phyloP scores from a whole-genome alignment of 1,140 invertebrate genomes.

The Calliopsis andreniformis region DNA sequence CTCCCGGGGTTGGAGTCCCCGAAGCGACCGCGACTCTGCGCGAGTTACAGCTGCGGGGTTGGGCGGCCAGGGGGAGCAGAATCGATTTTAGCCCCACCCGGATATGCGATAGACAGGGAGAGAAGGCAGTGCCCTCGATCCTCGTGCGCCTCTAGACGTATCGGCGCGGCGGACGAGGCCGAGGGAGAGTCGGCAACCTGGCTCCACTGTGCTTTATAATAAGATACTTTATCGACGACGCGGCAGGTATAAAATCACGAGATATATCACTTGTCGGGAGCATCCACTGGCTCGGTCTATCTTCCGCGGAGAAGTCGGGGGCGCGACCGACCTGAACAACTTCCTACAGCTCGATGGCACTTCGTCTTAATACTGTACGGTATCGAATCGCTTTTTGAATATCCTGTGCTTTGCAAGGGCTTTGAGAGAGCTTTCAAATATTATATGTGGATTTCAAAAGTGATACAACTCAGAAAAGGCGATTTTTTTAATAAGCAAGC shows the following conservation, averaged over 20 bases:
- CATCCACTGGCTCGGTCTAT: not conserved
- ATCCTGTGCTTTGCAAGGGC: no score
- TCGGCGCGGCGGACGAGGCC: slow-evolving; percentile 9
- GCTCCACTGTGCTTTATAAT: slow-evolving; percentile 23
- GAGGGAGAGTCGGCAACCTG: not conserved
- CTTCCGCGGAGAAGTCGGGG: not conserved
- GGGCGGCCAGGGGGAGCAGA: slow-evolving; percentile 44
- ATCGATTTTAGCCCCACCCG: slow-evolving; percentile 69
- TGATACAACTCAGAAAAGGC: no score
- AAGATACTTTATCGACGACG: slow-evolving; percentile 37
- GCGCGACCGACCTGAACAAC: not conserved
- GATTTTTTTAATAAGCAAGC: no score
- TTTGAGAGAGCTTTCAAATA: no score
- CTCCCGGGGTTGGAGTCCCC: slow-evolving; percentile 52
- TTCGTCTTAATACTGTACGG: not conserved
- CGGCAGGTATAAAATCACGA: slow-evolving; percentile 18
- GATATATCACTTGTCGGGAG: slow-evolving; percentile 16
- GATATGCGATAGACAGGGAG: slow-evolving; percentile 39
- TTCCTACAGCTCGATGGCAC: not conserved
- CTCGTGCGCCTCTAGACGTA: slow-evolving; percentile 38
- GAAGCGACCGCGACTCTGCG: slow-evolving; percentile 59
- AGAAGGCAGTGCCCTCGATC: slow-evolving; percentile 59
- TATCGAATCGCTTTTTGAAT: not conserved
- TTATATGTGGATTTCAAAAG: no score
- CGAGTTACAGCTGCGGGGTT: slow-evolving; percentile 9